Base-by-base conservation (phyloP, 2,113 vertebrate genomes). In the Hydropotes inermis region DNA sequence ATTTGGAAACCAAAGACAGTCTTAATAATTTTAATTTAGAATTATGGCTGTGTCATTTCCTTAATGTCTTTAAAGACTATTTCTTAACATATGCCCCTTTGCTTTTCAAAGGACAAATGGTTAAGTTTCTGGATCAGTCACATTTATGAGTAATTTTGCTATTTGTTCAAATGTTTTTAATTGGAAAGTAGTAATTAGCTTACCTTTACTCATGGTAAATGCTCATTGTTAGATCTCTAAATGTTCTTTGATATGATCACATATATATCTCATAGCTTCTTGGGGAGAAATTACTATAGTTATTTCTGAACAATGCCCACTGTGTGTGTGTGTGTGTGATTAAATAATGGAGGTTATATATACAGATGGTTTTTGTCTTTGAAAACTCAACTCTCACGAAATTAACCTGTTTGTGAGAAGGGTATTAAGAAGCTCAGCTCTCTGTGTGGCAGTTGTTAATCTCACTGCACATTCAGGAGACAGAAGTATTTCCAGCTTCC, bases 131-230 rank as follows among this genome's bases (percentile, higher is more conserved):
- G 39, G n/a, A 61, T 92, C 30, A 50, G 82, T 50, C 67, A 50
- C 39, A 50, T 70, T 97, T 96, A 78, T 45, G 61, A 97, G 15
- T 50, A 47, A 74, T 81, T 96, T n/a, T 39, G 50, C 7, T 93
- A 94, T 67, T 94, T 98, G 39, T 91, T 94, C n/a, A 90, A 95
- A 92, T 78, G 33, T 67, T 94, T 97, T 89, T 78, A 97, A 64
- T 89, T 76, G 43, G n/a, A 94, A 96, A 91, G 9, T 81, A 70
- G 12, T 33, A 87, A 93, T 95, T 89, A 82, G 83, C 52, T 95
- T 19, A 45, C 19, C 90, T 82, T 57, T 4, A 70, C 2, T 92
- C 21, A 9, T 30, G 15, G 17, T 81, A 87, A 93, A 81, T 96
- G 14, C 10, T 95, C 52, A 74, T 88, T 92, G 85, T 79, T 94